Evolutionary conservation across 2,113 vertebrate genomes (phyloP).

Genomic region (Columba livia): DNA sequence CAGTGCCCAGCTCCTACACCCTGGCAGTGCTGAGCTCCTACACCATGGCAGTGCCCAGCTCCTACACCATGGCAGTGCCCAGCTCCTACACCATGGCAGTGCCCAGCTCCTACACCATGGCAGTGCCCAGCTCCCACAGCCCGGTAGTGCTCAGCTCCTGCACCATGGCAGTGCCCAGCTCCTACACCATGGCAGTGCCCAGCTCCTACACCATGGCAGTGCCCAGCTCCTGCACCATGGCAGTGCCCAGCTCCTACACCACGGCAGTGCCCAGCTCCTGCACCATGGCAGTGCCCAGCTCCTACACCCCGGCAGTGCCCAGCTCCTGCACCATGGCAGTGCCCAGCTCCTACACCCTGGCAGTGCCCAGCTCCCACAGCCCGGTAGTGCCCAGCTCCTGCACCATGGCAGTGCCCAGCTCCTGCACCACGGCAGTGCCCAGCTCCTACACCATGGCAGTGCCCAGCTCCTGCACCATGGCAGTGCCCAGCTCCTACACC

Average conservation of each 20-base stretch:
- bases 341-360: not conserved
- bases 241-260: not conserved
- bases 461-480: not conserved
- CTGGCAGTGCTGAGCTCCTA: rapidly evolving
- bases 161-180: rapidly evolving
- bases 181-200: too few relatives aligned
- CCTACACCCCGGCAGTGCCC: rapidly evolving
- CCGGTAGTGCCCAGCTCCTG: too few relatives aligned
- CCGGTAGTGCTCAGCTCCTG: rapidly evolving
- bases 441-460: not conserved
- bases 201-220: not conserved
- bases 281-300: rapidly evolving
- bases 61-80: rapidly evolving
- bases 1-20: not conserved
- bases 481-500: not conserved
- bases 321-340: too few relatives aligned
- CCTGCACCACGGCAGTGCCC: rapidly evolving
- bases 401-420: rapidly evolving
- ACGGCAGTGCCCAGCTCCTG: rapidly evolving
- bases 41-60: rapidly evolving
- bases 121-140: rapidly evolving
- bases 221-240: not conserved
- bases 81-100: not conserved
- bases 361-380: rapidly evolving
- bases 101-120: not conserved